Evolutionary conservation across 1,140 invertebrate genomes (phyloP), one percentile per base, ranked within the genome.

Genomic region (Drosophila malerkotliana): DNA sequence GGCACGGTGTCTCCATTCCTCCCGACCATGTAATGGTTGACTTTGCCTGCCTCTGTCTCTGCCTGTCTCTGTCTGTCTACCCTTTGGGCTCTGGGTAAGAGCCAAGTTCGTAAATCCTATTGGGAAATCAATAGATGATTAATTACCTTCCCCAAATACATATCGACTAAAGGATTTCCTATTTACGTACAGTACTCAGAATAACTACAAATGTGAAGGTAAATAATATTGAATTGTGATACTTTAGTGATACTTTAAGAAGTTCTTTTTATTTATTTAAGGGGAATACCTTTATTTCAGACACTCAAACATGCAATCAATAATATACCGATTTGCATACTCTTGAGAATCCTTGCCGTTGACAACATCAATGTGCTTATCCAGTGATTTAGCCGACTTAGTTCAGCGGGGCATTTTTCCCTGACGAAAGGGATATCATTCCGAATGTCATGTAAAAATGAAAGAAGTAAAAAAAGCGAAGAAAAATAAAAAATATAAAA

Each of bases 101-200:
- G 69, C 58, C 59, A 52, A 54, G 71, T 32, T 48, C 44, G 18
- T 41, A 18, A 48, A 26, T 41, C 64, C 67, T 39, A 69, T 44
- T 48, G 71, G 72, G 72, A 75, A 75, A 72, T 75, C 72, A 75
- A 75, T 75, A 55, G 54, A 66, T 75, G 61, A 75, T 75, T 75
- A 75, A 75, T 75, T 75, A 55, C 72, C 28, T 7, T 8, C 4
- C 49, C 34, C 49, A 34, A 52, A 32, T 49, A 64, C 56, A 34
- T 49, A 39, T 21, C 51, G 44, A 12, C 58, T 73, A 62, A 63
- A 55, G 69, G 57, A 73, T 73, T 73, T 73, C 9, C 71, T 51
- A 55, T 73, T 72, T 63, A 8, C 28, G 58, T 41, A 24, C 41
- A 44, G 41, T 15, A 34, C 30, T 8, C 14, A 32, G 30, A 44